These are phyloP conservation scores for Rhincodon typus DNA, from an alignment of 2,797 vertebrate species.

Conservation along the genomic window DNA sequence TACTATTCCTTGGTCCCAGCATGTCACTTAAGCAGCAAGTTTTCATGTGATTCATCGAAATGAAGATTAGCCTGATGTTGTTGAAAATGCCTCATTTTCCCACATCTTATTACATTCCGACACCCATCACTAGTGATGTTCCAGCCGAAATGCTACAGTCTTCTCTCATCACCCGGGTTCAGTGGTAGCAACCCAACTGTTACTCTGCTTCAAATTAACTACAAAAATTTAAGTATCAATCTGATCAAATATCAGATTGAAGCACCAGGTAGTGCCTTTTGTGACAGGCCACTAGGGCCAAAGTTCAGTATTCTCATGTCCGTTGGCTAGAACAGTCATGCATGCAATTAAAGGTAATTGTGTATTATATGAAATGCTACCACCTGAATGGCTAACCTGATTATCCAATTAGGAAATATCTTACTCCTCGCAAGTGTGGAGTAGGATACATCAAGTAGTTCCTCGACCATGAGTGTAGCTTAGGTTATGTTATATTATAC, in stretches of 20 bases:
- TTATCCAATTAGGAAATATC: not conserved
- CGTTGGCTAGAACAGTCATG: not conserved
- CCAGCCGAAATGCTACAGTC: not conserved
- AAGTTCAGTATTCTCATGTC: too few relatives aligned
- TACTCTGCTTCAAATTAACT: not conserved
- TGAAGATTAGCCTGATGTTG: not conserved
- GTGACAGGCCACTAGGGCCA: not conserved
- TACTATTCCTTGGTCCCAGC: not conserved
- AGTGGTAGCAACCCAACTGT: not conserved
- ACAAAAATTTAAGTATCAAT: not conserved
- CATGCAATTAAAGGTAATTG: not conserved
- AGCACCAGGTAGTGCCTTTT: not conserved
- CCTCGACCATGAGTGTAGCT: not conserved
- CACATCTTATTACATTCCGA: not conserved
- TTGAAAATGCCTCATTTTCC: not conserved
- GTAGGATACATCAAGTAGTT: not conserved
- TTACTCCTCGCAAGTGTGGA: not conserved
- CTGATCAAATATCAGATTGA: too few relatives aligned
- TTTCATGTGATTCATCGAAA: not conserved
- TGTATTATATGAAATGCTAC: not conserved
- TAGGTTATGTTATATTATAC: not conserved
- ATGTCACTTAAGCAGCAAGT: not conserved
- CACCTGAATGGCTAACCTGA: not conserved
- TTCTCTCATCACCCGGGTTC: not conserved
- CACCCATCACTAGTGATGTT: not conserved